Evolutionary conservation across 2,888 invertebrate species (phyloP).

Genomic region (Melanostoma scalare): DNA sequence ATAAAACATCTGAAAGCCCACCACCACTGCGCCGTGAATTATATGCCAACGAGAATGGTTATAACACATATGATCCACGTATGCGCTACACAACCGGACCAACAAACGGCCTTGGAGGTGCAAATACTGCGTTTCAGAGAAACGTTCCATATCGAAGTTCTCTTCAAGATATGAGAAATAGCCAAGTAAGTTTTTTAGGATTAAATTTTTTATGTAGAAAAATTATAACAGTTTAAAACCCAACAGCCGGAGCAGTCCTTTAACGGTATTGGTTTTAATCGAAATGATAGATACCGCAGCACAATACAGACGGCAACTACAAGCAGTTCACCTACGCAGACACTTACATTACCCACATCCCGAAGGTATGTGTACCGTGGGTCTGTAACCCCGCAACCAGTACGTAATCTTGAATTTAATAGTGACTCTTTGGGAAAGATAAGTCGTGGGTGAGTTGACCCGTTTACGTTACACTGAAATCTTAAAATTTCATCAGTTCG

Average conservation of each 20-base stretch:
- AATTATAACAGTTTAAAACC: background rate
- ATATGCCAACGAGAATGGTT: slow-evolving; percentile 72
- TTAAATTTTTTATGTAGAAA: background rate
- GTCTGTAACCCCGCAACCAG: slow-evolving; percentile 84
- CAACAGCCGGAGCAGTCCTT: slow-evolving; percentile 57
- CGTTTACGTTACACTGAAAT: slow-evolving; percentile 24
- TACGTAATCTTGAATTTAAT: slow-evolving; percentile 81
- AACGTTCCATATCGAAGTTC: slow-evolving; percentile 78
- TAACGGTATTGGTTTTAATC: slow-evolving; percentile 75
- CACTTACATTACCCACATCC: slow-evolving; percentile 67
- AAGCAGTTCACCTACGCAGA: slow-evolving; percentile 39
- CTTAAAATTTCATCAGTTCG: slow-evolving; percentile 25
- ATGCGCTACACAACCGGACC: slow-evolving; percentile 75
- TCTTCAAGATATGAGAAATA: slow-evolving; percentile 78
- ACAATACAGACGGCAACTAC: slow-evolving; percentile 77
- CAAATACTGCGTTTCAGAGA: slow-evolving; percentile 75
- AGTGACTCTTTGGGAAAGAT: slow-evolving; percentile 75
- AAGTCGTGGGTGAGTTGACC: slow-evolving; percentile 81
- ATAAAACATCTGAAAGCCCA: slow-evolving; percentile 82
- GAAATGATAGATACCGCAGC: slow-evolving; percentile 79
- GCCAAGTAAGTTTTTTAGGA: slow-evolving; percentile 74
- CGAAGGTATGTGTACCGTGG: slow-evolving; percentile 84
- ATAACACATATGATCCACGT: slow-evolving; percentile 76
- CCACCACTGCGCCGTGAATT: slow-evolving; percentile 77
- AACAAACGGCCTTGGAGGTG: slow-evolving; percentile 55